Evolutionary conservation across 2,888 invertebrate species (phyloP).

Genomic region (Volucella inanis): DNA sequence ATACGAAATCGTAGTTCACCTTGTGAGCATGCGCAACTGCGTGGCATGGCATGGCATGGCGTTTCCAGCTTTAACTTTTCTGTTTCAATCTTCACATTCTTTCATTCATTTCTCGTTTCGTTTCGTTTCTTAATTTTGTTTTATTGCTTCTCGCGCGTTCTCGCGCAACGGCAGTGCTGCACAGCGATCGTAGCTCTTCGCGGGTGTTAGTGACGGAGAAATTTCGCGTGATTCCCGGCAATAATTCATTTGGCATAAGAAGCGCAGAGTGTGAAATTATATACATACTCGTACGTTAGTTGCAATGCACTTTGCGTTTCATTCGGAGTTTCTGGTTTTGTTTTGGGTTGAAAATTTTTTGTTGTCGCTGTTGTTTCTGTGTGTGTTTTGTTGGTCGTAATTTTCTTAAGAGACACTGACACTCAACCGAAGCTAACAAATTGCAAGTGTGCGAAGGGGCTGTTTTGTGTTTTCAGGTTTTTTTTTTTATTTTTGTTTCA

Average conservation of each 20-base stretch:
- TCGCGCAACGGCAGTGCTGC: not conserved
- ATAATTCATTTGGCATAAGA: conserved; percentile 67
- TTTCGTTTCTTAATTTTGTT: conserved; percentile 69
- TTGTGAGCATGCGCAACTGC: conserved; percentile 60
- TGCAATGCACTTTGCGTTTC: conserved; percentile 73
- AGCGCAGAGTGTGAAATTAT: conserved; percentile 77
- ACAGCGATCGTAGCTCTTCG: not conserved
- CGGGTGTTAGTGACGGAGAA: conserved; percentile 40
- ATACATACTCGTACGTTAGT: conserved; percentile 63
- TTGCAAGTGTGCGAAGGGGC: not conserved
- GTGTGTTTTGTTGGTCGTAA: conserved; percentile 12
- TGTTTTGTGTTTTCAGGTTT: no score
- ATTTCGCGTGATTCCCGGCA: conserved; percentile 70
- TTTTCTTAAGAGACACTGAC: conserved; percentile 53
- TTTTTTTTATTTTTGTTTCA: no score
- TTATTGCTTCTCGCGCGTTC: conserved; percentile 35
- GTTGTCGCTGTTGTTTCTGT: conserved; percentile 9
- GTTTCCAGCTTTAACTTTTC: no score
- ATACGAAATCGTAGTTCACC: no score
- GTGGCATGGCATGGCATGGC: conserved; percentile 11
- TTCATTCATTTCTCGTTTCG: conserved; percentile 52
- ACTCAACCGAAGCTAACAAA: conserved; percentile 8
- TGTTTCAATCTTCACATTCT: conserved; percentile 3
- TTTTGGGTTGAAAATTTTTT: conserved; percentile 22
- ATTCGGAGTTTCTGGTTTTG: conserved; percentile 36